Evolutionary conservation across 2,888 invertebrate genomes (phyloP).

Genomic region (Caradrina clavipalpis): DNA sequence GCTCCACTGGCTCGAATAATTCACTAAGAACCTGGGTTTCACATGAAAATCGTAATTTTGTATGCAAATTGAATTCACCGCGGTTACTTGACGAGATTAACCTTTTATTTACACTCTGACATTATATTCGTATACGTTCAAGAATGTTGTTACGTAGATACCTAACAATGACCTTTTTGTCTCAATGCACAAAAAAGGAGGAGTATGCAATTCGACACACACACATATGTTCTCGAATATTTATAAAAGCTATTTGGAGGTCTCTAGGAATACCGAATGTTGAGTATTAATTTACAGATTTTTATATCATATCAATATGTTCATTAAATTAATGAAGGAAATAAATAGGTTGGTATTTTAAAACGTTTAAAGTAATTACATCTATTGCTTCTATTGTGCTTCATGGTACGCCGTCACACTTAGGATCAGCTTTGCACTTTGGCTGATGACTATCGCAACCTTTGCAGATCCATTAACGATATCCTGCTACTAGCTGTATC

Average conservation of each 20-base stretch:
- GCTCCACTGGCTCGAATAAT: conserved; percentile 89
- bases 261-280: conserved; percentile 5
- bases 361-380: no score
- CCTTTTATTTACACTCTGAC: conserved; percentile 73
- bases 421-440: background rate
- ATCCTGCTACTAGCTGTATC: no score
- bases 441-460: background rate
- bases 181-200: conserved; percentile 52
- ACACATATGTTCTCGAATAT: conserved; percentile 25
- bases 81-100: conserved; percentile 74
- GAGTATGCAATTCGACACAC: conserved; percentile 30
- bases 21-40: conserved; percentile 84
- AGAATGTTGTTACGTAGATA: conserved; percentile 49
- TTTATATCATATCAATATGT: background rate
- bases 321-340: background rate
- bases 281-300: conserved; percentile 3
- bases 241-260: conserved; percentile 24
- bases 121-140: conserved; percentile 61
- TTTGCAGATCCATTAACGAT: background rate
- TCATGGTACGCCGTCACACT: background rate
- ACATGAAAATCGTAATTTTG: conserved; percentile 88
- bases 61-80: conserved; percentile 86
- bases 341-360: background rate
- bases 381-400: background rate
- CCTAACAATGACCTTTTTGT: conserved; percentile 63